Conservation (phyloP, 2,113 vertebrate genomes). For the Proteles cristata region DNA sequence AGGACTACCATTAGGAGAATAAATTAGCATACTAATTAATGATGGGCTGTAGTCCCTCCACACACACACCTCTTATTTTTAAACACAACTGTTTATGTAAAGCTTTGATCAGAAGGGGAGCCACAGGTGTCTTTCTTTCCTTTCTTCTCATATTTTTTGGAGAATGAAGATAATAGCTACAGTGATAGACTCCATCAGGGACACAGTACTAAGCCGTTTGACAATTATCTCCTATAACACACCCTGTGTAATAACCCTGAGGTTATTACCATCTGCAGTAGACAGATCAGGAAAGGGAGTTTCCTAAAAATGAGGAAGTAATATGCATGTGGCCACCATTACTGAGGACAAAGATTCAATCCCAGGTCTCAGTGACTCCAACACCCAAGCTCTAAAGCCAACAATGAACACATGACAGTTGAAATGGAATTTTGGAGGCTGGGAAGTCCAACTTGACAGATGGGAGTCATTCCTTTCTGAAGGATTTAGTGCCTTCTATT, state of each 20-base stretch:
- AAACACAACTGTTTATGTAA: neutral
- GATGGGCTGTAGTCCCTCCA: neutral
- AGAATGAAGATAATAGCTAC: neutral
- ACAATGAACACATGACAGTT: neutral
- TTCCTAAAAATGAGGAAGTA: neutral
- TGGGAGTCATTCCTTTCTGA: neutral
- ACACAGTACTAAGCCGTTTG: neutral
- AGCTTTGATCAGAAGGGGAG: neutral
- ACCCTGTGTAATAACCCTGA: neutral
- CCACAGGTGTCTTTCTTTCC: neutral
- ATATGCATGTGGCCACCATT: neutral
- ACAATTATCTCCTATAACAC: neutral
- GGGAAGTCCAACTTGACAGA: neutral
- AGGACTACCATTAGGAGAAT: neutral
- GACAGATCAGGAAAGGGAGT: neutral
- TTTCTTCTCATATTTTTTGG: neutral
- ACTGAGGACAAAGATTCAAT: neutral
- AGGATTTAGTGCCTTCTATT: slow-evolving; percentile 17
- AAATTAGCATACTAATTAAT: neutral
- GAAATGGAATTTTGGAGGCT: neutral
- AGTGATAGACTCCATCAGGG: neutral
- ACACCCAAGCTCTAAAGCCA: neutral
- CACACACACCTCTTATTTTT: neutral
- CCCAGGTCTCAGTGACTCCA: neutral
- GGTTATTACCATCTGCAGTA: neutral